Evolutionary conservation across 2,888 invertebrate species (phyloP), one percentile per base, ranked within the genome.

Genomic region (Vanessa cardui): DNA sequence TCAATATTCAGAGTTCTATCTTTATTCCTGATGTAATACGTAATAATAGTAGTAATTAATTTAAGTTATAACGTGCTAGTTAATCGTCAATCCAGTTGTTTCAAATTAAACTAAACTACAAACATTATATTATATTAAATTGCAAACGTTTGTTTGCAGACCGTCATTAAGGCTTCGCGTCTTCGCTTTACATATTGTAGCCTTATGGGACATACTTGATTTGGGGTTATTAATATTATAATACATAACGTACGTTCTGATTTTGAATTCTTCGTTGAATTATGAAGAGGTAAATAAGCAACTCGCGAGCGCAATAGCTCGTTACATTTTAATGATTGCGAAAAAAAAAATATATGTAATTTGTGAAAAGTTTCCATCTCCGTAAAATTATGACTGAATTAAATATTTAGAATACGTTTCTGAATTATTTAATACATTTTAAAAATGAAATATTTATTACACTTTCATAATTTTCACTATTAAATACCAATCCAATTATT

Each of bases 221-320:
- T 84, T 83, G 83, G 78, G 82, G 83, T 87, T 86, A 87, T 88
- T 88, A 88, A 88, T 87, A 87, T 80, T 80, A 76, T 76, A 79
- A 78, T 63, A 76, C 79, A 76, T 82, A 79, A 78, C 45, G 52
- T 72, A 64, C 60, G 66, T 70, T 62, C 62, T 56, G 56, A 65
- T 65, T 66, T 66, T 21, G 60, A 63, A 63, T 66, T 66, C 54
- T 65, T 69, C 64, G 62, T 54, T 64, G 66, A 50, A 71, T 66
- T 67, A 70, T 61, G 60, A 60, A 60, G 64, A 70, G 65, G 64
- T 58, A 64, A 64, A 64, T 58, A 54, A 58, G 60, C 45, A 65
- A 46, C 71, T 71, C 66, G 47, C 54, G 64, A 69, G 67, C 62
- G 69, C 71, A 72, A 69, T 72, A 72, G 66, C 69, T 64, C 69